These are phyloP conservation scores for Paralichthys olivaceus DNA, from an alignment of 2,113 vertebrate species.

Conservation along the genomic window DNA sequence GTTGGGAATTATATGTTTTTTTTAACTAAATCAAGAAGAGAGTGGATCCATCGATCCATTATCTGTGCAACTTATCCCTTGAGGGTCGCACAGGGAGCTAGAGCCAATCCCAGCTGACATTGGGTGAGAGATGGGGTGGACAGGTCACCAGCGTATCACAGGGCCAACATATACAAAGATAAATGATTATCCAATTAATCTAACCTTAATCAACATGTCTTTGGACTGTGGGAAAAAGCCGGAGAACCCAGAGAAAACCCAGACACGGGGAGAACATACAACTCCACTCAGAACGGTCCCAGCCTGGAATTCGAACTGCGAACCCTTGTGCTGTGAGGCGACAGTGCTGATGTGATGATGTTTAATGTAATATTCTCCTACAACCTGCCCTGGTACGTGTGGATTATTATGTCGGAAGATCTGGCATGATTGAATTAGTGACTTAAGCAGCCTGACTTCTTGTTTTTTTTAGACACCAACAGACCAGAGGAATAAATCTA, in stretches of 20 bases:
- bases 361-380: conserved; percentile 14
- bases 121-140: too few species aligned
- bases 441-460: neutral
- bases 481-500: neutral
- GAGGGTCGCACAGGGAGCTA: too few species aligned
- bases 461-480: neutral
- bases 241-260: too few species aligned
- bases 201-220: too few species aligned
- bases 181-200: too few species aligned
- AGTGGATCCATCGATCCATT: neutral
- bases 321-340: too few species aligned
- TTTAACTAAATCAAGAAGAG: neutral
- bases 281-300: neutral
- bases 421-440: neutral
- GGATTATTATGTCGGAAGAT: conserved; percentile 9
- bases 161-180: neutral
- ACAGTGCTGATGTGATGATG: neutral
- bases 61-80: neutral
- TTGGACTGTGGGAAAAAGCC: too few species aligned
- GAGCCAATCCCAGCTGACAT: neutral
- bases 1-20: conserved; percentile 23
- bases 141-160: neutral
- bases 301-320: too few species aligned
- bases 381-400: conserved; percentile 22
- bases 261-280: too few species aligned